A percentile compares a stretch with the other conserved stretches of the same genome.
Evolutionary conservation across 2,888 invertebrate genomes (phyloP).

Genomic region (Nudaria mundana): DNA sequence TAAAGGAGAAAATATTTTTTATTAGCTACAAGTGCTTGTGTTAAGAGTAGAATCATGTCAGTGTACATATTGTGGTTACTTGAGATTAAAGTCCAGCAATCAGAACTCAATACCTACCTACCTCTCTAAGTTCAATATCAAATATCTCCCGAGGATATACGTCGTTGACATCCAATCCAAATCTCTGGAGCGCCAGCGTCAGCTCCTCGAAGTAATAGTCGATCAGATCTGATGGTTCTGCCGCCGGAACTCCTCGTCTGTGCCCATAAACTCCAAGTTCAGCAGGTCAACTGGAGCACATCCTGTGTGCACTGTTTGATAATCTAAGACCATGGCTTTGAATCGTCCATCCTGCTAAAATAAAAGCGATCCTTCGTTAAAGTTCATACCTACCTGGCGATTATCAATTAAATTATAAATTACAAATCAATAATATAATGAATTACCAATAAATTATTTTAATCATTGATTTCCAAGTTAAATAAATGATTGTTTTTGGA

Average conservation of each 20-base stretch:
- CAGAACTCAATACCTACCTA: slow-evolving; percentile 8
- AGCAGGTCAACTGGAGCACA: slow-evolving; percentile 43
- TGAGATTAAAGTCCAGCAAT: too few relatives aligned
- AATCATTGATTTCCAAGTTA: too few relatives aligned
- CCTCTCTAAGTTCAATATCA: slow-evolving; percentile 43
- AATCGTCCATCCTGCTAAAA: slow-evolving; percentile 27
- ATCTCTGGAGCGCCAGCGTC: slow-evolving; percentile 25
- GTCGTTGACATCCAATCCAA: slow-evolving; percentile 34
- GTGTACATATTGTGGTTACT: too few relatives aligned
- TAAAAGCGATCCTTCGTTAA: too few relatives aligned
- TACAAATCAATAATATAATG: too few relatives aligned
- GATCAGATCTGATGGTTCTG: slow-evolving; percentile 37
- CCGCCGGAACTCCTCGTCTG: slow-evolving; percentile 48
- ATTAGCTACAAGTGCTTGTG: background rate
- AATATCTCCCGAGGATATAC: slow-evolving; percentile 44
- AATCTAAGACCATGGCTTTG: slow-evolving; percentile 42
- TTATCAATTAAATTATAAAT: too few relatives aligned
- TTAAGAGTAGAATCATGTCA: too few relatives aligned
- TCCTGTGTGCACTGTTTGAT: slow-evolving; percentile 47
- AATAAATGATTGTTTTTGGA: too few relatives aligned
- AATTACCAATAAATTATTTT: too few relatives aligned
- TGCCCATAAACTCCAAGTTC: slow-evolving; percentile 46
- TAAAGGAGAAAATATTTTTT: background rate
- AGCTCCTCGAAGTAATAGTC: slow-evolving; percentile 44
- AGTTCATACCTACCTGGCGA: too few relatives aligned